Conservation (phyloP, 2,888 invertebrate species). For the Belgica antarctica region DNA sequence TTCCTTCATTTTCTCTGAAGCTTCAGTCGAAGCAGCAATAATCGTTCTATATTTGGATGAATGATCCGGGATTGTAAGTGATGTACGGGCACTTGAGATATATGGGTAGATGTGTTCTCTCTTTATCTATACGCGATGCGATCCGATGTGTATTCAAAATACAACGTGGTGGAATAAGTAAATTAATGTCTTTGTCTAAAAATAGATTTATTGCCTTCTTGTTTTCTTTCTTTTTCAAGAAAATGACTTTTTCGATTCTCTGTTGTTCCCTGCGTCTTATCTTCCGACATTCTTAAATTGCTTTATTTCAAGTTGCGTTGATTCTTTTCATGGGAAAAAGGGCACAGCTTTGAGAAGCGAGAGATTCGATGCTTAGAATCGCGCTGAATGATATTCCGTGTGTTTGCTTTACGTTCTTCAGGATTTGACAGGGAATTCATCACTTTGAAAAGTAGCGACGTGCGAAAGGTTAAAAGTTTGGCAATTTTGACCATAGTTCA, state of each 20-base stretch:
- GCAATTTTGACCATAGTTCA: no score
- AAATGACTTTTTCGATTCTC: neutral
- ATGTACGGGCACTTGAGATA: constrained; percentile 25
- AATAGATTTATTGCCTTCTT: constrained; percentile 18
- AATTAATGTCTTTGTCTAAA: constrained; percentile 29
- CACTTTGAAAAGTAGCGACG: neutral
- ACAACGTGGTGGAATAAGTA: neutral
- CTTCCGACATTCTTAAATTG: no score
- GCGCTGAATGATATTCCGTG: neutral
- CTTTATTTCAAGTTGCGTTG: no score
- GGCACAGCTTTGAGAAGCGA: neutral
- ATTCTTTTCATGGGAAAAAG: neutral
- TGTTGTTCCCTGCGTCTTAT: no score
- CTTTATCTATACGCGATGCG: neutral
- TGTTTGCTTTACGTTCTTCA: neutral
- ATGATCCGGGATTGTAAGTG: constrained; percentile 8
- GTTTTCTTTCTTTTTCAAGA: neutral
- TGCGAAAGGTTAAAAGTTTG: neutral
- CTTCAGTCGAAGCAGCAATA: neutral
- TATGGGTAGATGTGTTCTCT: neutral
- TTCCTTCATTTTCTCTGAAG: neutral
- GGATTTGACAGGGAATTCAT: neutral
- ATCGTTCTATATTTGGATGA: constrained; percentile 41
- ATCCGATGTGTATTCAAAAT: neutral
- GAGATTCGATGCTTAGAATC: neutral